A percentile compares a stretch with the other conserved stretches of the same genome.
Conservation (phyloP, 2,797 vertebrate genomes). For the Malurus leucopterus region DNA sequence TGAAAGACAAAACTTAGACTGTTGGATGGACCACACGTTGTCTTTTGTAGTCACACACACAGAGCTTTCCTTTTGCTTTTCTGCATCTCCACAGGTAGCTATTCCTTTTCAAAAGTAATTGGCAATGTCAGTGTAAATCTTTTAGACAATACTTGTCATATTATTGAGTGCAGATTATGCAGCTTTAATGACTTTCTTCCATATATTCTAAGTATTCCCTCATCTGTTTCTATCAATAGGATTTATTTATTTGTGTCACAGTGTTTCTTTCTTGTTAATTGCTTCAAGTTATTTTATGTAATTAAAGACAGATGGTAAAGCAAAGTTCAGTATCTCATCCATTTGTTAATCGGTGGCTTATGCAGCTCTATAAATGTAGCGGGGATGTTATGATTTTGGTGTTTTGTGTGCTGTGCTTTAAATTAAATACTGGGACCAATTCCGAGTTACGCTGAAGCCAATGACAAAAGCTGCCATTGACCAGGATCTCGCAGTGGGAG, state of each 20-base stretch:
- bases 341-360: constrained; percentile 60
- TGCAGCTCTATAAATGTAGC: constrained; percentile 56
- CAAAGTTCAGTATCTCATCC: constrained; percentile 62
- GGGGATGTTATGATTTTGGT: constrained; percentile 52
- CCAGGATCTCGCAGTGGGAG: constrained; percentile 57
- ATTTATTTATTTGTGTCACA: constrained; percentile 65
- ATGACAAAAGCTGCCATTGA: constrained; percentile 60
- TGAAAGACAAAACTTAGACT: constrained; percentile 13
- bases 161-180: neutral
- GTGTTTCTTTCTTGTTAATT: constrained; percentile 61
- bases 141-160: neutral
- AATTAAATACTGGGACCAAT: constrained; percentile 55
- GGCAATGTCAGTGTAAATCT: neutral
- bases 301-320: constrained; percentile 65
- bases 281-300: constrained; percentile 66
- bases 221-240: constrained; percentile 54
- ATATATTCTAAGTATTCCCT: constrained; percentile 39
- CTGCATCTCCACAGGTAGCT: neutral
- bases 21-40: neutral
- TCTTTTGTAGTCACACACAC: neutral
- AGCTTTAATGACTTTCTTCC: neutral
- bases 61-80: neutral
- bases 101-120: neutral
- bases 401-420: constrained; percentile 56
- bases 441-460: constrained; percentile 45